These are phyloP conservation scores for Scaptomyza montana DNA, from an alignment of 1,140 invertebrate species.

Conservation along the genomic window DNA sequence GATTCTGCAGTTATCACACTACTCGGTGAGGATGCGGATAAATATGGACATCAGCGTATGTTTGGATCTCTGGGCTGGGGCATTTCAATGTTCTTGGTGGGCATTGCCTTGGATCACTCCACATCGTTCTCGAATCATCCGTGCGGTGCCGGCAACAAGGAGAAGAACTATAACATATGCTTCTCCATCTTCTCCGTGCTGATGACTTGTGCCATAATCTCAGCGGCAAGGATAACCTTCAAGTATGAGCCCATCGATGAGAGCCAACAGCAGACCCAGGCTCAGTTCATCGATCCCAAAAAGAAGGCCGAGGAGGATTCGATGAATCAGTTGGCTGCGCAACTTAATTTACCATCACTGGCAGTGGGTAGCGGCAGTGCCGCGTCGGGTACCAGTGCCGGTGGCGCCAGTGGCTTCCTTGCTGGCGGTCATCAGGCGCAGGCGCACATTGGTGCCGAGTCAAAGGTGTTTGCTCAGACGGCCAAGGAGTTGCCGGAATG, in stretches of 20 bases:
- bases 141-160: constrained; percentile 93
- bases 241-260: constrained; percentile 87
- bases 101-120: constrained; percentile 98
- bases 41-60: constrained; percentile 98
- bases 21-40: constrained; percentile 95
- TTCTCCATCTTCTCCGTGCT: constrained; percentile 98
- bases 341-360: constrained; percentile 90
- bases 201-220: constrained; percentile 97
- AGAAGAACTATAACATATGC: constrained; percentile 99
- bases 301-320: constrained; percentile 88
- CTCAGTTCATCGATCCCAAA: constrained; percentile 80
- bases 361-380: constrained; percentile 82
- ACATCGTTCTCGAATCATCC: constrained; percentile 95
- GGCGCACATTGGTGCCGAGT: constrained; percentile 88
- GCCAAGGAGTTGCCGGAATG: constrained; percentile 95
- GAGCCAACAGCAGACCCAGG: constrained; percentile 60
- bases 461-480: constrained; percentile 97
- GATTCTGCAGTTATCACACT: constrained; percentile 96
- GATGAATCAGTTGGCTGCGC: constrained; percentile 91
- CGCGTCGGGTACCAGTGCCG: constrained; percentile 62
- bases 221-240: constrained; percentile 94
- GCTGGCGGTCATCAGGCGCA: constrained; percentile 79
- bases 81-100: constrained; percentile 99
- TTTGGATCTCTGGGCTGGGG: constrained; percentile 99
- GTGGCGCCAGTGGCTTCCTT: constrained; percentile 84